Evolutionary conservation across 1,140 invertebrate species (phyloP).

Genomic region (Bombus terrestris): DNA sequence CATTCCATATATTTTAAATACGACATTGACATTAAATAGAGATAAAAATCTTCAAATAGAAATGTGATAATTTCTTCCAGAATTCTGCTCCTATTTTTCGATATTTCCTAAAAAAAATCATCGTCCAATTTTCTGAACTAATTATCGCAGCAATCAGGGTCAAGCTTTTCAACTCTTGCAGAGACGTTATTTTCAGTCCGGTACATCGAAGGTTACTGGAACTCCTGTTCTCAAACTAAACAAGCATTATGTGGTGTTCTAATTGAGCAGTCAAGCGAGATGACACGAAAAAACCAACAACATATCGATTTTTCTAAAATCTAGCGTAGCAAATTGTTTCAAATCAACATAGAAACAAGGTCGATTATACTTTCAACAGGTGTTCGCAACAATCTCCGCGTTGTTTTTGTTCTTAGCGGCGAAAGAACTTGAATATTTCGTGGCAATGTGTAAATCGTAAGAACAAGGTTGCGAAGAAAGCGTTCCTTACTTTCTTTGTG

Average conservation of each 20-base stretch:
- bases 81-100: too few relatives aligned
- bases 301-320: neutral
- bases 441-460: neutral
- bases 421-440: constrained; percentile 10
- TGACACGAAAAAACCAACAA: neutral
- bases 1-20: too few relatives aligned
- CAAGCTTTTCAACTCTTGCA: neutral
- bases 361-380: constrained; percentile 11
- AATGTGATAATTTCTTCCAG: too few relatives aligned
- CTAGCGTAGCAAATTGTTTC: neutral
- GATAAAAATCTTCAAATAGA: too few relatives aligned
- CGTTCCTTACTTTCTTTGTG: neutral
- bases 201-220: neutral
- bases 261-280: neutral
- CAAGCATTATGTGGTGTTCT: neutral
- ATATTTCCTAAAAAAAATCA: too few relatives aligned
- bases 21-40: too few relatives aligned
- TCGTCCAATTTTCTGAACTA: neutral
- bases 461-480: neutral
- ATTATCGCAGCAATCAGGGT: neutral
- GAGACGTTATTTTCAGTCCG: neutral
- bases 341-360: neutral
- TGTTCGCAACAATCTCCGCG: neutral
- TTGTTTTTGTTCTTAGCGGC: neutral
- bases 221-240: too few relatives aligned